Conservation (phyloP, 92 coral and sea anemone species). For the Zoanthus sociatus region DNA sequence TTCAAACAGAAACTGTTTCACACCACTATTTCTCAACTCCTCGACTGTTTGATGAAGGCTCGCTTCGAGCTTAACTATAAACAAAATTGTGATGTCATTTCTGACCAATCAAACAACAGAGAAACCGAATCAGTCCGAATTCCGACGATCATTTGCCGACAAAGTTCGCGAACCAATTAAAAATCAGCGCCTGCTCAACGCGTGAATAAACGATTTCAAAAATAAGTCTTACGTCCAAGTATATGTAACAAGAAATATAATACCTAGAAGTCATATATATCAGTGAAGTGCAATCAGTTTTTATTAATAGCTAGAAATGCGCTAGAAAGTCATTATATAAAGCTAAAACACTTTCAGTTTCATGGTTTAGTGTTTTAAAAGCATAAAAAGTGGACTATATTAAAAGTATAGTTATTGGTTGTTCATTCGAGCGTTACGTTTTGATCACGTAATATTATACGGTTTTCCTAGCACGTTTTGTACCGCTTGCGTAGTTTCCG, state of each 20-base stretch:
- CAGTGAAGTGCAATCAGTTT: not conserved
- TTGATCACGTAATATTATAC: no score
- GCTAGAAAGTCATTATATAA: no score
- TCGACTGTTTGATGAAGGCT: not conserved
- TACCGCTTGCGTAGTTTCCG: no score
- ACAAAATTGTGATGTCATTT: slow-evolving; percentile 85
- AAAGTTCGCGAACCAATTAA: slow-evolving; percentile 22
- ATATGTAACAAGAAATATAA: not conserved
- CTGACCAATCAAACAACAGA: slow-evolving; percentile 85
- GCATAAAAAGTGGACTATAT: no score
- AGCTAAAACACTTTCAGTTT: no score
- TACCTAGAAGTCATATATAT: not conserved
- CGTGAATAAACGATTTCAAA: slow-evolving; percentile 6
- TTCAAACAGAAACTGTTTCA: not conserved
- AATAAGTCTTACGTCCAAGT: slow-evolving; percentile 10
- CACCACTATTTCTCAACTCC: not conserved
- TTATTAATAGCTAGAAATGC: not conserved
- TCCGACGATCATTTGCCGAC: slow-evolving; percentile 19
- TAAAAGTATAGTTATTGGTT: no score
- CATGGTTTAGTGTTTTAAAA: no score
- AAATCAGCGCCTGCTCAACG: not conserved
- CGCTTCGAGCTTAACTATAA: slow-evolving; percentile 28
- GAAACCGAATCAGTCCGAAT: slow-evolving; percentile 33
- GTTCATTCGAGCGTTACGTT: no score
- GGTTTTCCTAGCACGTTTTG: no score